These are phyloP conservation scores for Acanthosepion pharaonis DNA, from an alignment of 2,888 invertebrate genomes.

Conservation along the genomic window DNA sequence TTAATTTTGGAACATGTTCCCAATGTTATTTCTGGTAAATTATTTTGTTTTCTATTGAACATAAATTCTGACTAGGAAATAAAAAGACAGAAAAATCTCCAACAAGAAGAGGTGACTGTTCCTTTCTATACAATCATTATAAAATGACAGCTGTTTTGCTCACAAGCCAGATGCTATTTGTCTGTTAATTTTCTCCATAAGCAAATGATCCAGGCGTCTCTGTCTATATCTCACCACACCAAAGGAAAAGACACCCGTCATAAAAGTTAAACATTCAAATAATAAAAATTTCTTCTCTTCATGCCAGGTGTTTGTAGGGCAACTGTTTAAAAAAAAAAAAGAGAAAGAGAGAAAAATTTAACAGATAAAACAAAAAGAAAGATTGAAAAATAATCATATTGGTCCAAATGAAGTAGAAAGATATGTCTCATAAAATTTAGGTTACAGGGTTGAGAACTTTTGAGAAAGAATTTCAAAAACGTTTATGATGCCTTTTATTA, in stretches of 20 bases:
- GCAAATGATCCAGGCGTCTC: conserved; percentile 81
- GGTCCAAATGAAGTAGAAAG: too few relatives aligned
- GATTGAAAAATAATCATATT: background rate
- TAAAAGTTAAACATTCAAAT: conserved; percentile 84
- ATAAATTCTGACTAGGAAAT: background rate
- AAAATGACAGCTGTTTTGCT: conserved; percentile 37
- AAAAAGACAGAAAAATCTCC: background rate
- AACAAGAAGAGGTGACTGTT: too few relatives aligned
- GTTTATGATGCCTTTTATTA: too few relatives aligned
- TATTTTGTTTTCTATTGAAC: too few relatives aligned
- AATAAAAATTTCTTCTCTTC: conserved; percentile 90
- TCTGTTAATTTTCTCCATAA: conserved; percentile 82
- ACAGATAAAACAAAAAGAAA: background rate
- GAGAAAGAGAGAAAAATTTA: background rate
- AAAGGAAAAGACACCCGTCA: conserved; percentile 81
- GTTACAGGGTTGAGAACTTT: too few relatives aligned
- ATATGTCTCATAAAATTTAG: too few relatives aligned
- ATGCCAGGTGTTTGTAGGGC: conserved; percentile 87
- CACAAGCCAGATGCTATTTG: conserved; percentile 81
- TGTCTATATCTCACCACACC: conserved; percentile 81
- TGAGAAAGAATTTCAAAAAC: too few relatives aligned
- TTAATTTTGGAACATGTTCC: too few relatives aligned
- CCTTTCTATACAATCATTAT: background rate
- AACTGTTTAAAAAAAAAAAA: conserved; percentile 78
- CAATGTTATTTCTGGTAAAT: too few relatives aligned